A percentile compares a stretch with the other conserved stretches of the same genome.
These are phyloP conservation scores for Parus major DNA, from an alignment of 2,113 vertebrate genomes.

Conservation along the genomic window DNA sequence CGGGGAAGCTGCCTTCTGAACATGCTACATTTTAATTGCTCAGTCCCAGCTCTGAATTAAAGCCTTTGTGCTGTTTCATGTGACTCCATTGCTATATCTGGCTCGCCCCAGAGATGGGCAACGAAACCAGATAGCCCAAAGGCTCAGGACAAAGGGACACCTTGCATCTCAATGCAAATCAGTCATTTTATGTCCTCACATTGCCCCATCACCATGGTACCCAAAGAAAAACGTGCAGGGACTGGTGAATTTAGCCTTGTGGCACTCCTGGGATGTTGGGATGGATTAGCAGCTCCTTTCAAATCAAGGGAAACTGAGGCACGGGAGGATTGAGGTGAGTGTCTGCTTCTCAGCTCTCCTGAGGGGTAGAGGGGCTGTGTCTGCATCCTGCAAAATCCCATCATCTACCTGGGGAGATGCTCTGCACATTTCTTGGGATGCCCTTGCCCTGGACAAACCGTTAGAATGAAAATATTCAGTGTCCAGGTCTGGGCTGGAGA, in stretches of 20 bases:
- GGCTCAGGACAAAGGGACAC: background rate
- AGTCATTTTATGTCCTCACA: background rate
- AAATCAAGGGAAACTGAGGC: background rate
- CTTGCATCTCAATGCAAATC: background rate
- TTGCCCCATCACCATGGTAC: background rate
- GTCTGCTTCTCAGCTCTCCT: background rate
- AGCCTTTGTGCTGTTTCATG: background rate
- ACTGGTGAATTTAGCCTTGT: background rate
- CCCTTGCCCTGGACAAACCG: background rate
- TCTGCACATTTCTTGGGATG: background rate
- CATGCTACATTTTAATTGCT: conserved; percentile 27
- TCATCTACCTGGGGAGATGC: fast-evolving
- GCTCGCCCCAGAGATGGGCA: background rate
- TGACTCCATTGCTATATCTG: conserved; percentile 8
- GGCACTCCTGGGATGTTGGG: background rate
- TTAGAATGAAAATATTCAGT: background rate
- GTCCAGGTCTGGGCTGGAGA: background rate
- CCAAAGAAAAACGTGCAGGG: background rate
- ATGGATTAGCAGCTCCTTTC: background rate
- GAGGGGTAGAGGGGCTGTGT: background rate
- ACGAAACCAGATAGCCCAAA: background rate
- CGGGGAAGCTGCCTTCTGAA: conserved; percentile 24
- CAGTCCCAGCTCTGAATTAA: conserved; percentile 1
- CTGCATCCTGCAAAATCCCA: background rate
- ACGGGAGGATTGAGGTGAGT: background rate